phyloP scores from a whole-genome alignment of 1,140 invertebrate species.

The Scaptomyza hsui region DNA sequence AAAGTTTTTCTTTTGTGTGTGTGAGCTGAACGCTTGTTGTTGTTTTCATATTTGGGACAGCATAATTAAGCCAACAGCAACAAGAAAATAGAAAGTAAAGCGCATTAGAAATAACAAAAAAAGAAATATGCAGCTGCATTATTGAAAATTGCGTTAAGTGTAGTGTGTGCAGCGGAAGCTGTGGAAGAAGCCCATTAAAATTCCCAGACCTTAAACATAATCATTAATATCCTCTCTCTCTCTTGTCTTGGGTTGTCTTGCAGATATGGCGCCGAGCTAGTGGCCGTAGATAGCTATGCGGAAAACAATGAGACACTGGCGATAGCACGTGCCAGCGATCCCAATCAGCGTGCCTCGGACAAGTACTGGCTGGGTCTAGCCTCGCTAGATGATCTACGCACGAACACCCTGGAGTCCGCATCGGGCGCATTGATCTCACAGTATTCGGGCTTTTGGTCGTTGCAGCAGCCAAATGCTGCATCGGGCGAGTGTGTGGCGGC shows the following conservation, averaged over 20 bases:
- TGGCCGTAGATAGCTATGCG: slow-evolving; percentile 93
- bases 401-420: slow-evolving; percentile 96
- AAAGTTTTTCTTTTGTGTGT: slow-evolving; percentile 50
- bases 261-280: slow-evolving; percentile 96
- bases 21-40: slow-evolving; percentile 37
- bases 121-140: slow-evolving; percentile 59
- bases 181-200: neutral
- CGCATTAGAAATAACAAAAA: slow-evolving; percentile 27
- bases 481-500: slow-evolving; percentile 95
- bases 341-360: slow-evolving; percentile 85
- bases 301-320: slow-evolving; percentile 95
- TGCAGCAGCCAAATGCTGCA: slow-evolving; percentile 93
- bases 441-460: slow-evolving; percentile 96
- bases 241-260: slow-evolving; percentile 62
- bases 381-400: slow-evolving; percentile 94
- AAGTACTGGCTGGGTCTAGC: slow-evolving; percentile 95
- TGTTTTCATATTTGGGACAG: slow-evolving; percentile 25
- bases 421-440: slow-evolving; percentile 95
- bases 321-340: slow-evolving; percentile 88
- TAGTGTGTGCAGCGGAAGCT: slow-evolving; percentile 41
- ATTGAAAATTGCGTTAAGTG: slow-evolving; percentile 56
- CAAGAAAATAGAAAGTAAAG: slow-evolving; percentile 72
- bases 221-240: slow-evolving; percentile 35
- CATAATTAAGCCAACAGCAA: slow-evolving; percentile 53
- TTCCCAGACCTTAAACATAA: slow-evolving; percentile 24